These are phyloP conservation scores for Clarias batrachus DNA, from an alignment of 2,113 vertebrate genomes.

Conservation along the genomic window DNA sequence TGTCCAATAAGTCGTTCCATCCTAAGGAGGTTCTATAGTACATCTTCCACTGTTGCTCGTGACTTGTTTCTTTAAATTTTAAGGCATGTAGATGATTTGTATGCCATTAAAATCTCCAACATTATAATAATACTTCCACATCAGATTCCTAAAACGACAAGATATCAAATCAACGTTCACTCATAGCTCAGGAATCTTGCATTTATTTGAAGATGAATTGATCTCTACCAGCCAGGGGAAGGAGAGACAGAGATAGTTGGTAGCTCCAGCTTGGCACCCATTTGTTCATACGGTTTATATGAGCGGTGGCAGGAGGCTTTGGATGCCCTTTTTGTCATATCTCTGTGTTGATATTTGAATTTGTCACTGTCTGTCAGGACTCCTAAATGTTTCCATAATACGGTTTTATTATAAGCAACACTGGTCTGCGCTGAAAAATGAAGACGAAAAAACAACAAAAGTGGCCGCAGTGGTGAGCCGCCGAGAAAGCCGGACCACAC, in stretches of 20 bases:
- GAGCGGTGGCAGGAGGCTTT: slow-evolving; percentile 58
- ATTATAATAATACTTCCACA: neutral
- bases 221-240: neutral
- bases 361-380: slow-evolving; percentile 66
- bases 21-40: neutral
- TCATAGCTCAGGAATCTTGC: neutral
- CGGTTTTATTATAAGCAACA: slow-evolving; percentile 77
- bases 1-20: neutral
- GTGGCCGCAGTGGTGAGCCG: slow-evolving; percentile 54
- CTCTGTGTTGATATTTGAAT: slow-evolving; percentile 74
- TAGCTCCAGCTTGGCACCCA: slow-evolving; percentile 44
- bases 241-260: neutral
- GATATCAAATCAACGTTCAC: neutral
- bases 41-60: neutral
- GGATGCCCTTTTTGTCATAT: slow-evolving; percentile 68
- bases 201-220: slow-evolving; percentile 15
- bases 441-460: slow-evolving; percentile 68
- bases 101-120: neutral
- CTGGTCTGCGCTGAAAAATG: slow-evolving; percentile 71
- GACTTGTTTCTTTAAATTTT: neutral
- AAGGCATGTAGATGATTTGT: neutral
- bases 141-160: neutral
- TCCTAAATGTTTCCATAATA: slow-evolving; percentile 75
- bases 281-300: slow-evolving; percentile 61
- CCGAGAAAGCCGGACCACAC: slow-evolving; percentile 69